Evolutionary conservation across 2,113 vertebrate species (phyloP), one percentile per base, ranked within the genome.

Genomic region (Brachyhypopomus occidentalis): DNA sequence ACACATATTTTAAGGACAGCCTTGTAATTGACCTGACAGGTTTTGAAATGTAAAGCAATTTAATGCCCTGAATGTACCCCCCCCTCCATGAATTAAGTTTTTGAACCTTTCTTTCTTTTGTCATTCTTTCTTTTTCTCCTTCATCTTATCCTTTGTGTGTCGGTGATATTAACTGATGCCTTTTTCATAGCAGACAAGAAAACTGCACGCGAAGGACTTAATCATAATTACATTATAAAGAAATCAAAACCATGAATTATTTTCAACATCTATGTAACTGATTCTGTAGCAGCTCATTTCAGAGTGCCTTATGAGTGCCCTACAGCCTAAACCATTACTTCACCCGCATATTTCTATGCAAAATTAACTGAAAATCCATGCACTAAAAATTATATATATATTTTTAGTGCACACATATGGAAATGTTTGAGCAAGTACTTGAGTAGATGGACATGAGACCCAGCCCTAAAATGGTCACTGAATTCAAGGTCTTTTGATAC

Each of bases 1-100:
- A 86, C 83, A 86, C 72, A 84, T 86, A 87, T 88, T 90, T 89
- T 88, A 86, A 80, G 69, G 87, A 86, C 85, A 84, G 84, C 88
- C 86, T 88, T 80, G 83, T 86, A 83, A 79, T 77, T 86, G 84
- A 90, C 85, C 83, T 87, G 55, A 48, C 74, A 38, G 45, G 85
- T 89, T 89, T 30, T 73, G 69, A 86, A 86, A 83, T 83, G 81
- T 84, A 88, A 89, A 89, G 88, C 45, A 87, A 82, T 72, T 82
- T 77, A 74, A 83, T 87, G 70, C 58, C 71, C 84, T 86, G 67
- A 86, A 81, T 82, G 81, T 73, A 2, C 34, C 71, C 81, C 5
- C 25, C 81, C 36, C 1, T 58, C 60, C 80, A 3, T 72, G 63
- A 81, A 71, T 83, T 82, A 45, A 80, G 16, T 77, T 75, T 5